A percentile compares a stretch with the other conserved stretches of the same genome.
Conservation (phyloP, 2,888 invertebrate genomes). For the Cryptocheilus praepositus region DNA sequence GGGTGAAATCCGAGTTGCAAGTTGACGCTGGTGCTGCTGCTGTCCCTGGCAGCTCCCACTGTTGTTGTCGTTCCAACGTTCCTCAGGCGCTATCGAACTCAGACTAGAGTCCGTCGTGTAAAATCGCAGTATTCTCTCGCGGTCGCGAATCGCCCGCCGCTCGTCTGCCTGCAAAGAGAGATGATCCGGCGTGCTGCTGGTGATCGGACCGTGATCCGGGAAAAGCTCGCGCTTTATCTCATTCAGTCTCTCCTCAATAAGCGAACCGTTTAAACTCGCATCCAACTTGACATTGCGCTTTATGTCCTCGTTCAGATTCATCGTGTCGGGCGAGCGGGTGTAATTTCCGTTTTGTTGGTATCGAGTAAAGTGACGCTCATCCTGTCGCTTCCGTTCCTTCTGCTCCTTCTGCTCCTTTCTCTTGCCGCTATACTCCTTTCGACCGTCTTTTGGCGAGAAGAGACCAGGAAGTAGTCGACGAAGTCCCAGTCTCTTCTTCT, state of each 20-base stretch:
- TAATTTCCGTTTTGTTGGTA: conserved; percentile 71
- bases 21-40: conserved; percentile 61
- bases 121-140: conserved; percentile 43
- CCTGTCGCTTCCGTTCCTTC: conserved; percentile 62
- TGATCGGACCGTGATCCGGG: conserved; percentile 62
- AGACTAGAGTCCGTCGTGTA: conserved; percentile 60
- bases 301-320: conserved; percentile 71
- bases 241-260: conserved; percentile 67
- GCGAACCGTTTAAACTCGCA: conserved; percentile 65
- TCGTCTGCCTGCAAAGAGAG: conserved; percentile 46
- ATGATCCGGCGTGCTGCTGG: conserved; percentile 68
- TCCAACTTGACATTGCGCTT: conserved; percentile 68
- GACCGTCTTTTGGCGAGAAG: conserved; percentile 69
- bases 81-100: conserved; percentile 64
- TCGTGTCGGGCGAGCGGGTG: conserved; percentile 67
- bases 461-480: conserved; percentile 66
- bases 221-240: conserved; percentile 70
- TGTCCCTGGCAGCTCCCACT: conserved; percentile 45
- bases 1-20: conserved; percentile 44
- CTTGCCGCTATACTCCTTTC: conserved; percentile 63
- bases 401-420: conserved; percentile 67
- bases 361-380: conserved; percentile 65
- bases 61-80: conserved; percentile 62
- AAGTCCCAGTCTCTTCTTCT: conserved; percentile 65
- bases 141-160: conserved; percentile 33